A percentile compares a stretch with the other conserved stretches of the same genome.
Conservation (phyloP, 2,113 vertebrate species). For the Mustelus asterias region DNA sequence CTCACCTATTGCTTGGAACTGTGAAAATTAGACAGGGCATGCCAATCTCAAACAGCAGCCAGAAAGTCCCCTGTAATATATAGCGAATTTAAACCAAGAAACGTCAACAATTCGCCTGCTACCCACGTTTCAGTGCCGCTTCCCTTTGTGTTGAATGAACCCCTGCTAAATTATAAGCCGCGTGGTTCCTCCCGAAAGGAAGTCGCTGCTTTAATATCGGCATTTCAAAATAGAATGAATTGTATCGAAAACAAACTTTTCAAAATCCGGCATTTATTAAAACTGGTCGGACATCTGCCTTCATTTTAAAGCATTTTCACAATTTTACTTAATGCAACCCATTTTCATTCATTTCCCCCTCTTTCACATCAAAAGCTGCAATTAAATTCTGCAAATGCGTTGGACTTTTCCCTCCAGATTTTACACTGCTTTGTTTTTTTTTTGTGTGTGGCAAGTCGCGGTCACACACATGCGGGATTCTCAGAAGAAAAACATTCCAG, state of each 20-base stretch:
- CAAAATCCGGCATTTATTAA: not conserved
- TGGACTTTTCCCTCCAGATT: not conserved
- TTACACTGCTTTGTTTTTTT: not conserved
- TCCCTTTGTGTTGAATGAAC: conserved; percentile 36
- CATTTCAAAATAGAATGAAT: not conserved
- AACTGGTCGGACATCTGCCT: not conserved
- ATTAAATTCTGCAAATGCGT: not conserved
- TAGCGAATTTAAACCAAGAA: not conserved
- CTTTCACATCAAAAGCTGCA: not conserved
- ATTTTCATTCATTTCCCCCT: not conserved
- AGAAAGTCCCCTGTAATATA: not conserved
- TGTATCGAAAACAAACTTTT: not conserved
- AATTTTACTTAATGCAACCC: not conserved
- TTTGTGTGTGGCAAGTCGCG: not conserved
- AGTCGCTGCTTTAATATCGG: not conserved
- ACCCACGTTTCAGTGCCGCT: conserved; percentile 18
- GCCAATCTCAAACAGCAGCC: not conserved
- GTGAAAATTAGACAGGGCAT: not conserved
- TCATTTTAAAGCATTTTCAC: not conserved
- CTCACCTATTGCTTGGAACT: not conserved
- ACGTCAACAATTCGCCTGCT: conserved; percentile 4
- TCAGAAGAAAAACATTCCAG: not conserved
- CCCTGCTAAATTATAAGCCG: conserved; percentile 13
- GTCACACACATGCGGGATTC: not conserved
- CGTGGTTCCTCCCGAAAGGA: conserved; percentile 33